Base-by-base conservation (phyloP, 92 coral and sea anemone genomes). In the Porites rus region DNA sequence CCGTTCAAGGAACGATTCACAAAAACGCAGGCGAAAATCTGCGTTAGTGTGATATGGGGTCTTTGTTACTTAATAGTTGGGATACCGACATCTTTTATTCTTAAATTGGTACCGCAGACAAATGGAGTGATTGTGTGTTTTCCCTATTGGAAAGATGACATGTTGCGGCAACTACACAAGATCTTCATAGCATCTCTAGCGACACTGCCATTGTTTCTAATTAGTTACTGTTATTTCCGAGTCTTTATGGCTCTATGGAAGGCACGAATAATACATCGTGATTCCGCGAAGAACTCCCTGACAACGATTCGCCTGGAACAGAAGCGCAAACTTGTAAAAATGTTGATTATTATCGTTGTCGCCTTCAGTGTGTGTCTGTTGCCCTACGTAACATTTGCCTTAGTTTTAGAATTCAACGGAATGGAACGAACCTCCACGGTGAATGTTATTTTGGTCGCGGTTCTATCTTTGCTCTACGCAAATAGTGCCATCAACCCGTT, bases 401-500 rank as follows among this genome's bases (percentile, higher is more conserved):
- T 95, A 20, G 78, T 90, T 16, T 59, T 94, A 81, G 98, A 95
- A 88, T 97, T 97, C 64, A 92, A 91, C 1, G 31, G 72, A 20
- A 60, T 88, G 10, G 85, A 72, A n/a, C 93, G 92, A 9, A 80
- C 75, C 2, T 61, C 84, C 38, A 58, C 83, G 21, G 84, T 76
- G 13, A 71, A 82, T 54, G 90, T 97, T 22, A 92, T 94, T 1
- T 69, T 93, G 87, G 98, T 96, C 67, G 91, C 89, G 4, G 89
- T 93, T 22, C 65, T 97, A 73, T 95, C 99, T 20, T 71, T 95
- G 31, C 81, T 97, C 19, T 97, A 93, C 79, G 83, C 96, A 50
- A 96, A 97, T 83, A 95, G 98, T 54, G 99, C 99, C 10, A 91
- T 97, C 43, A 95, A 97, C 72, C 99, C 99, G 0, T 70, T 97